Percentiles rank a stretch among this genome's conserved stretches.
Evolutionary conservation across 92 coral and sea anemone species (phyloP).

Genomic region (Siderastrea siderea): DNA sequence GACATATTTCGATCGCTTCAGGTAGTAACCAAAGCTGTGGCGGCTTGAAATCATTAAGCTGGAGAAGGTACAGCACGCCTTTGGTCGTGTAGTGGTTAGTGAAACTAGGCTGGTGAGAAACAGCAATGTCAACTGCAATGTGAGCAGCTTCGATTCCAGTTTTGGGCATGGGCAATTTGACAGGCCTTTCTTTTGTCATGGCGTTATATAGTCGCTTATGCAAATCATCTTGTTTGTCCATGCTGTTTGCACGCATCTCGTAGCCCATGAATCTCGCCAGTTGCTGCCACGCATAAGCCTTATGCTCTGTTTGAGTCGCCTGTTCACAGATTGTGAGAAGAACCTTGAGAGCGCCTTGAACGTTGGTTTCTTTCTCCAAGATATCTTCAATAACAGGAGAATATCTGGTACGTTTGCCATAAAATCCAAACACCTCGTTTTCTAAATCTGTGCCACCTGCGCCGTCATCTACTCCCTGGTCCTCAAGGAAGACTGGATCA

Average conservation of each 20-base stretch:
- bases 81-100: slow-evolving; percentile 68
- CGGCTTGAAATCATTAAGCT: slow-evolving; percentile 1
- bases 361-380: slow-evolving; percentile 14
- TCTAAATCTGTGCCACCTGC: slow-evolving; percentile 29
- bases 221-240: neutral
- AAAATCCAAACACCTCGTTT: slow-evolving; percentile 59
- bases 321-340: slow-evolving; percentile 52
- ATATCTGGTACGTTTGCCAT: slow-evolving; percentile 61
- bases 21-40: slow-evolving; percentile 32
- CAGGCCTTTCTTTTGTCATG: slow-evolving; percentile 12
- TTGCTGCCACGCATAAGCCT: slow-evolving; percentile 82
- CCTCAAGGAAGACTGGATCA: slow-evolving; percentile 36
- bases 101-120: slow-evolving; percentile 49
- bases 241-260: slow-evolving; percentile 60
- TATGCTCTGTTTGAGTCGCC: slow-evolving; percentile 48
- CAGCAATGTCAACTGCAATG: slow-evolving; percentile 70
- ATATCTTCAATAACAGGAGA: slow-evolving; percentile 57
- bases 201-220: slow-evolving; percentile 2
- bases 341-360: slow-evolving; percentile 52
- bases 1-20: slow-evolving; percentile 33
- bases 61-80: slow-evolving; percentile 59
- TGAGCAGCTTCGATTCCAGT: slow-evolving; percentile 79
- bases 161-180: slow-evolving; percentile 19
- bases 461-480: slow-evolving; percentile 1
- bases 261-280: slow-evolving; percentile 77